phyloP scores from a whole-genome alignment of 1,140 invertebrate genomes.

The Patella vulgata region DNA sequence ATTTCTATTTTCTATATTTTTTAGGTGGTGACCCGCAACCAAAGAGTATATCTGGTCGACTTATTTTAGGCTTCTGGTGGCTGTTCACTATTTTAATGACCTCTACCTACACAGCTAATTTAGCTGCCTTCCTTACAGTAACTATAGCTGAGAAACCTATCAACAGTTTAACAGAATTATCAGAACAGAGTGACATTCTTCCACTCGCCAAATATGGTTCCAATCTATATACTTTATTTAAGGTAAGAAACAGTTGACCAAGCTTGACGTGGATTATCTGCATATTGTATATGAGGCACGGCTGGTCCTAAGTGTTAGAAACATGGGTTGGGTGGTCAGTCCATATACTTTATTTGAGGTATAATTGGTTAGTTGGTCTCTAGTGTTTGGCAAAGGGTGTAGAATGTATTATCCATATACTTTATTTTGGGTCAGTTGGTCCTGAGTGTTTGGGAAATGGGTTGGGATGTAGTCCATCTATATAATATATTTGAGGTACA shows the following conservation, averaged over 20 bases:
- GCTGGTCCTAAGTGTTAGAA: not conserved
- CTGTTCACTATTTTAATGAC: conserved; percentile 37
- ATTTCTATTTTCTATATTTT: too few species aligned
- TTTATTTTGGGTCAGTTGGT: too few species aligned
- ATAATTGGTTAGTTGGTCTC: too few species aligned
- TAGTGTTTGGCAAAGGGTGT: too few species aligned
- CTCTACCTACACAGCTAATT: conserved; percentile 39
- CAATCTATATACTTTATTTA: conserved; percentile 89
- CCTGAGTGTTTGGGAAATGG: too few species aligned
- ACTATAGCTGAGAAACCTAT: conserved; percentile 29
- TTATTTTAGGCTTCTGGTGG: conserved; percentile 37
- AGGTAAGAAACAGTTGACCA: conserved; percentile 49
- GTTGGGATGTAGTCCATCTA: too few species aligned
- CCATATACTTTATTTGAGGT: too few species aligned
- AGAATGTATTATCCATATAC: too few species aligned
- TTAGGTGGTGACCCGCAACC: conserved; percentile 49
- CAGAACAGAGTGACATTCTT: conserved; percentile 62
- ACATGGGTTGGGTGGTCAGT: too few species aligned
- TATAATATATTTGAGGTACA: too few species aligned
- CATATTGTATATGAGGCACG: not conserved
- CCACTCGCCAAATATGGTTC: conserved; percentile 95
- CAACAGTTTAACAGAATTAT: conserved; percentile 31
- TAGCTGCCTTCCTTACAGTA: conserved; percentile 39
- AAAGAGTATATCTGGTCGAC: conserved; percentile 73
- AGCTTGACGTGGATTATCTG: not conserved